phyloP scores from a whole-genome alignment of 2,113 vertebrate genomes.

The Neogale vison region DNA sequence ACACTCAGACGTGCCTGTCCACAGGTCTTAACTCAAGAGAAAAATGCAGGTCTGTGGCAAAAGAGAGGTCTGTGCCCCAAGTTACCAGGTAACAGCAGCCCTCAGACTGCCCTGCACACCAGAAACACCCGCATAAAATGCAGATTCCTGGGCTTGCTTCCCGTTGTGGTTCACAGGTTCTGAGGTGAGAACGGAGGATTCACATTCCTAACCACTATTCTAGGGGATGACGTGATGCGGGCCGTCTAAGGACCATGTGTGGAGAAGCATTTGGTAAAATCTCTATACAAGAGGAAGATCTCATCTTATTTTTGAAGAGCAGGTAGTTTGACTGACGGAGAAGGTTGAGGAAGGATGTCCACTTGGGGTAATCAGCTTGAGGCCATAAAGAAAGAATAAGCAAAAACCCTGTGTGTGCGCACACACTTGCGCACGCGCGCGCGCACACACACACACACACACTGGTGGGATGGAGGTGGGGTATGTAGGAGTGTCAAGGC shows the following conservation, averaged over 20 bases:
- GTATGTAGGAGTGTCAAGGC: not conserved
- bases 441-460: not conserved
- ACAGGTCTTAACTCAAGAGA: not conserved
- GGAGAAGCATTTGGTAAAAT: not conserved
- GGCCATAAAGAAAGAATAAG: not conserved
- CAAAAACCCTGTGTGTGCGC: accelerated
- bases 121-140: not conserved
- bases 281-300: not conserved
- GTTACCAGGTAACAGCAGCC: not conserved
- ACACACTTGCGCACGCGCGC: accelerated
- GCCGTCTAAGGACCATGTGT: not conserved
- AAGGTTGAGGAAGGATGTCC: not conserved
- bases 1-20: not conserved
- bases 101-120: not conserved
- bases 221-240: not conserved
- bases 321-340: not conserved
- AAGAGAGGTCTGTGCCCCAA: not conserved
- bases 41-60: not conserved
- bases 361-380: not conserved
- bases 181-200: not conserved
- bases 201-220: not conserved
- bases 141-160: not conserved
- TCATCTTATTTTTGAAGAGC: not conserved
- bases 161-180: not conserved
- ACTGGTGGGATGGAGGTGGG: not conserved